Conservation (phyloP, 2,113 vertebrate species). For the Leptobrachium ailaonicum region DNA sequence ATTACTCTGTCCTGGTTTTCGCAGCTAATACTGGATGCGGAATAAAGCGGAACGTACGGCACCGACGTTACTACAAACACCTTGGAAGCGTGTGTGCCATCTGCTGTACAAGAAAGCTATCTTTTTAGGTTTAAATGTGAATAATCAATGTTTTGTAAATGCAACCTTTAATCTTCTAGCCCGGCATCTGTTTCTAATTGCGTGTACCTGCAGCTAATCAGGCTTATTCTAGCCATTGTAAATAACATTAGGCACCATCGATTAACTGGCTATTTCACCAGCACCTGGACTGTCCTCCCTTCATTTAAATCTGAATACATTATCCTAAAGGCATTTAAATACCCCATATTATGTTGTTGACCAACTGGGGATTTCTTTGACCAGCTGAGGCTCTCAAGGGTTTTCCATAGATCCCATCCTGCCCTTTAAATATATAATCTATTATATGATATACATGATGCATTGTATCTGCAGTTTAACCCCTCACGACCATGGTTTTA, state of each 20-base stretch:
- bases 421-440: too few species aligned
- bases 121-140: constrained; percentile 61
- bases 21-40: neutral
- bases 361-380: too few species aligned
- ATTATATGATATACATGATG: too few species aligned
- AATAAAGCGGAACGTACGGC: neutral
- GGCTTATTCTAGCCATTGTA: constrained; percentile 56
- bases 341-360: too few species aligned
- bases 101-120: constrained; percentile 55
- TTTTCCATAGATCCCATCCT: too few species aligned
- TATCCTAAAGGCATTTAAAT: too few species aligned
- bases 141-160: constrained; percentile 56
- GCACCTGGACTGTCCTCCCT: neutral
- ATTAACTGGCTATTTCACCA: constrained; percentile 50
- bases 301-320: too few species aligned
- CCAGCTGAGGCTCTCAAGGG: too few species aligned
- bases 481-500: too few species aligned
- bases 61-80: neutral
- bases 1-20: constrained; percentile 2
- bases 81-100: constrained; percentile 52
- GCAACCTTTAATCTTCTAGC: constrained; percentile 58
- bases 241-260: constrained; percentile 47
- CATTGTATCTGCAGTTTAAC: too few species aligned
- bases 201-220: constrained; percentile 61
- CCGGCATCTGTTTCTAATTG: constrained; percentile 61